Percentiles rank a stretch among this genome's conserved stretches.
These are phyloP conservation scores for Climacteris rufus DNA, from an alignment of 2,113 vertebrate genomes.

Conservation along the genomic window DNA sequence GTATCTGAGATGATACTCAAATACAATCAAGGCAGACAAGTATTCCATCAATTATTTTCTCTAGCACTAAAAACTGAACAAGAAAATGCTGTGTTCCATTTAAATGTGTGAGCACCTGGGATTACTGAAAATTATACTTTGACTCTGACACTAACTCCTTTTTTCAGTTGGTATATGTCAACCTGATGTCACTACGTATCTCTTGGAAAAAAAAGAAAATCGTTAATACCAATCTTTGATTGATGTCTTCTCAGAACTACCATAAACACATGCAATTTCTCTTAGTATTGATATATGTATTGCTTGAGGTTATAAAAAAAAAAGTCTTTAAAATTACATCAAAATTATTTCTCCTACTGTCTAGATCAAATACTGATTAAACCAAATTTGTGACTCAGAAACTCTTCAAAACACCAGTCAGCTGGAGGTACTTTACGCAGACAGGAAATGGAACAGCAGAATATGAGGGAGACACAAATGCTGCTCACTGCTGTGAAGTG, in stretches of 20 bases:
- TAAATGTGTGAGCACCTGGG: not conserved
- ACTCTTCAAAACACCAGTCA: not conserved
- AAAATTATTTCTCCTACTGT: not conserved
- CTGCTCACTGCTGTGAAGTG: not conserved
- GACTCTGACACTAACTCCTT: not conserved
- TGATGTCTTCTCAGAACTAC: not conserved
- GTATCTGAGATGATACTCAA: not conserved
- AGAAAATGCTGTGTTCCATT: not conserved
- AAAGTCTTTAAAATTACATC: not conserved
- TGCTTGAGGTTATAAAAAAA: not conserved
- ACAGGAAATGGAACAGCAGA: not conserved
- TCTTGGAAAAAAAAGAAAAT: not conserved
- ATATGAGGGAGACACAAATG: not conserved
- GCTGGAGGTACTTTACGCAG: not conserved
- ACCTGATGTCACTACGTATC: not conserved
- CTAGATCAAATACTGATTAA: not conserved
- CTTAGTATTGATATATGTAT: not conserved
- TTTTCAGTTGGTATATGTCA: not conserved
- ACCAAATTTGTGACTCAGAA: not conserved
- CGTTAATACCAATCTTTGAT: not conserved
- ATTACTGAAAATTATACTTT: not conserved
- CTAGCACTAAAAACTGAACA: not conserved
- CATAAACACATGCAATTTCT: not conserved
- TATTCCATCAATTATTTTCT: not conserved
- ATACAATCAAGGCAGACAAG: not conserved